Conservation (phyloP, 2,797 vertebrate species). For the Hafferia zeledoni region DNA sequence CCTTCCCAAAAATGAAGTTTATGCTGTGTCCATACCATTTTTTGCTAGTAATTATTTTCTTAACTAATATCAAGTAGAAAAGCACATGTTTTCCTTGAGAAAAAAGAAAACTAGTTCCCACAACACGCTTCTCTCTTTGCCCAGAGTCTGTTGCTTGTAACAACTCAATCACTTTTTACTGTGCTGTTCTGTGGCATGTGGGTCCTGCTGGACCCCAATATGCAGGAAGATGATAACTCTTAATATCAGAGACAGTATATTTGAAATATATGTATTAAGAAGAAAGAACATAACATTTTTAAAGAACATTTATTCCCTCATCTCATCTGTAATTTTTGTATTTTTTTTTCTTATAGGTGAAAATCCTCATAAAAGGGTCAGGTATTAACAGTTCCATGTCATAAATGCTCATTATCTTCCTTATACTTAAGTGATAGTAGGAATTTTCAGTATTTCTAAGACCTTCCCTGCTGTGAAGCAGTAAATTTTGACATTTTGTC, state of each 20-base stretch:
- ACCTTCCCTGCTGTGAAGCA: constrained; percentile 25
- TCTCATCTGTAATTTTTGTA: not conserved
- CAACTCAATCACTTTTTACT: not conserved
- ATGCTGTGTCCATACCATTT: not conserved
- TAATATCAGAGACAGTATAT: not conserved
- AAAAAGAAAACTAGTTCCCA: not conserved
- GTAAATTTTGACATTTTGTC: constrained; percentile 49
- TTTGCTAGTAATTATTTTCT: not conserved
- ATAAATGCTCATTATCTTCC: constrained; percentile 31
- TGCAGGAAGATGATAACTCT: not conserved
- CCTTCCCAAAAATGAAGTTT: not conserved
- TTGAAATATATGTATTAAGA: not conserved
- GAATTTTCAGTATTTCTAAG: constrained; percentile 25
- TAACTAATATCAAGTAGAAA: not conserved
- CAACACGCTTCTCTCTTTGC: not conserved
- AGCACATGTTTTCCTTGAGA: not conserved
- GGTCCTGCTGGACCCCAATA: not conserved
- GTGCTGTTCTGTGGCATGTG: not conserved
- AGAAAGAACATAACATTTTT: not conserved
- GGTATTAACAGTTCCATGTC: not conserved
- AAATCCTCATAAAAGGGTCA: not conserved
- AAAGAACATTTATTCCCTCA: not conserved
- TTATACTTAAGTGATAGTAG: not conserved
- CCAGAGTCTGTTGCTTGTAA: not conserved
- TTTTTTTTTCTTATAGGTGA: not conserved